Conservation (phyloP, 2,113 vertebrate species). For the Brienomyrus brachyistius region DNA sequence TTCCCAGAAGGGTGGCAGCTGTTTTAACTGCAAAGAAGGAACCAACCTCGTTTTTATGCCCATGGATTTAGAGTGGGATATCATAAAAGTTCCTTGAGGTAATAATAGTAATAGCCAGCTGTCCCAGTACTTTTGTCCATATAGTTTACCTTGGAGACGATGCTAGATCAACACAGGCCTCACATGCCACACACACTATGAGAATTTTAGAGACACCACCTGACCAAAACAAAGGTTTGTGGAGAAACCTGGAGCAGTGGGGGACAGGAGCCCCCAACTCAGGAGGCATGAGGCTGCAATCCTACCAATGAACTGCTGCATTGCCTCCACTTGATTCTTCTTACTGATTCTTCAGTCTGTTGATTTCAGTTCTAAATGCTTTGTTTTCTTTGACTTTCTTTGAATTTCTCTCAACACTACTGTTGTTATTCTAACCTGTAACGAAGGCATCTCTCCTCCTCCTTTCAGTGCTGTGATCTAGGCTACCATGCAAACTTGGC, state of each 20-base stretch:
- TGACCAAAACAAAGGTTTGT: not conserved
- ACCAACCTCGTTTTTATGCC: not conserved
- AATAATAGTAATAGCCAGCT: not conserved
- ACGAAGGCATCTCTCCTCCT: not conserved
- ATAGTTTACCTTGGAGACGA: not conserved
- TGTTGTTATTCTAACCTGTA: not conserved
- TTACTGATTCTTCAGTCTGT: not conserved
- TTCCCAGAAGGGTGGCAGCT: not conserved
- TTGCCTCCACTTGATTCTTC: not conserved
- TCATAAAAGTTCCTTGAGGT: not conserved
- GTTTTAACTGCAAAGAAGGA: not conserved
- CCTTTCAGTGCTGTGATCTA: slow-evolving; percentile 67
- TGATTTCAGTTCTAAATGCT: not conserved
- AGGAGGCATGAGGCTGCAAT: not conserved
- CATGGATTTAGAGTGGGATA: not conserved
- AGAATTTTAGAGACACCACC: not conserved
- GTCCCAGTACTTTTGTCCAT: not conserved
- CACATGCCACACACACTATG: not conserved
- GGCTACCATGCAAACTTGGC: slow-evolving; percentile 72
- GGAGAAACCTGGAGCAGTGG: not conserved
- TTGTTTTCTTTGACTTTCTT: not conserved
- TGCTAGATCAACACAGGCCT: not conserved
- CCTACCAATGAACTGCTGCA: not conserved
- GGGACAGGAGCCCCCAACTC: not conserved
- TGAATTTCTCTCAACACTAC: not conserved